Evolutionary conservation across 2,113 vertebrate species (phyloP).

Genomic region (Anhinga anhinga): DNA sequence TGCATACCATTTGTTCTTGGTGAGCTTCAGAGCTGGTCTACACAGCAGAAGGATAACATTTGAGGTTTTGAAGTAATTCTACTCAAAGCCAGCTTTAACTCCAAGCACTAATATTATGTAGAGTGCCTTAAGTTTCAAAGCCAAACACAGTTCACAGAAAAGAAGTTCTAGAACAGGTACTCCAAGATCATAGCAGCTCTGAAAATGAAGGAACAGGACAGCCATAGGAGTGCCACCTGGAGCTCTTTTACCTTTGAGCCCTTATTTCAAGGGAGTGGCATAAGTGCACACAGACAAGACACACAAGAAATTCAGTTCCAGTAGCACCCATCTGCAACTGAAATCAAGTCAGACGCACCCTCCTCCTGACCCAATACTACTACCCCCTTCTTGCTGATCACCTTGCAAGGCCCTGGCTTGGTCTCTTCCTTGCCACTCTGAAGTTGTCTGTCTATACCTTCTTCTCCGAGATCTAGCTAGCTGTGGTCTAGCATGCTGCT

Average conservation of each 20-base stretch:
- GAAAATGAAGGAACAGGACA: neutral
- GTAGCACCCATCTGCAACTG: fast-evolving
- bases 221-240: fast-evolving
- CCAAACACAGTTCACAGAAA: neutral
- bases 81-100: neutral
- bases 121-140: neutral
- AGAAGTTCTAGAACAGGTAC: neutral
- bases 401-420: neutral
- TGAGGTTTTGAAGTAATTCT: neutral
- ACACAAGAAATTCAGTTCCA: neutral
- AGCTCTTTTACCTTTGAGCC: neutral
- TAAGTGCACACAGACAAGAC: fast-evolving
- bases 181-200: fast-evolving
- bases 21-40: neutral
- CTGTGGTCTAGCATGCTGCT: fast-evolving
- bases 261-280: neutral
- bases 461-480: neutral
- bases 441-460: neutral
- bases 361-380: neutral
- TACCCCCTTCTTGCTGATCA: neutral
- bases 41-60: neutral
- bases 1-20: neutral
- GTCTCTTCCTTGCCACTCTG: neutral
- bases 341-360: neutral
- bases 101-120: neutral